Evolutionary conservation across 2,797 vertebrate genomes (phyloP).

Genomic region (Sebastes steindachneri): DNA sequence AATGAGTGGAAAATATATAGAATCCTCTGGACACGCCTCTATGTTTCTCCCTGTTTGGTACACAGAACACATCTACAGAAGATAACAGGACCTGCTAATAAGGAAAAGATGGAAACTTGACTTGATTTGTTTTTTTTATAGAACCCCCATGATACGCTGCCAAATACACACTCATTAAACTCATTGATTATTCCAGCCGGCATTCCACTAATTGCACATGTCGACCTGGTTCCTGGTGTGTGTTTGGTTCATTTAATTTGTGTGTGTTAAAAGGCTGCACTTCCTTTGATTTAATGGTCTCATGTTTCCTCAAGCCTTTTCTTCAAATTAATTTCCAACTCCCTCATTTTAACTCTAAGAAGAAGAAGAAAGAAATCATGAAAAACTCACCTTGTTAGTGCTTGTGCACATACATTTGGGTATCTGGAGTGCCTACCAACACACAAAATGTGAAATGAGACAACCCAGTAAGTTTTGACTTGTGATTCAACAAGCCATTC

Average conservation of each 20-base stretch:
- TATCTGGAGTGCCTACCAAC: neutral
- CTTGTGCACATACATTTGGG: neutral
- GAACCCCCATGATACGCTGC: neutral
- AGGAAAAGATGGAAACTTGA: neutral
- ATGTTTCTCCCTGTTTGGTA: neutral
- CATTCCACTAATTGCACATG: neutral
- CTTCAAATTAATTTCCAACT: neutral
- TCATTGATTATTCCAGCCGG: slow-evolving; percentile 32
- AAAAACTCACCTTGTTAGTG: neutral
- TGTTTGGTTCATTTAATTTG: slow-evolving; percentile 13
- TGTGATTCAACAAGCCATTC: too few relatives aligned
- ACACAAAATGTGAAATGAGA: neutral
- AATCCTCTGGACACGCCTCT: neutral
- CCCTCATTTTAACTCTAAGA: neutral
- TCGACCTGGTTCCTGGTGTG: neutral
- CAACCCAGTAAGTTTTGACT: neutral
- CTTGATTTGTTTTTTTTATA: neutral
- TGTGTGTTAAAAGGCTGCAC: slow-evolving; percentile 21
- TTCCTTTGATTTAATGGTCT: slow-evolving; percentile 7
- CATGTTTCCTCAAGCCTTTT: neutral
- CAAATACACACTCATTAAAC: neutral
- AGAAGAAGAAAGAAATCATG: too few relatives aligned
- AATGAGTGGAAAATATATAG: neutral
- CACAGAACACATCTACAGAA: neutral
- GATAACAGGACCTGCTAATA: neutral